Evolutionary conservation across 2,888 invertebrate genomes (phyloP).

Genomic region (Scaptomyza polygonia): DNA sequence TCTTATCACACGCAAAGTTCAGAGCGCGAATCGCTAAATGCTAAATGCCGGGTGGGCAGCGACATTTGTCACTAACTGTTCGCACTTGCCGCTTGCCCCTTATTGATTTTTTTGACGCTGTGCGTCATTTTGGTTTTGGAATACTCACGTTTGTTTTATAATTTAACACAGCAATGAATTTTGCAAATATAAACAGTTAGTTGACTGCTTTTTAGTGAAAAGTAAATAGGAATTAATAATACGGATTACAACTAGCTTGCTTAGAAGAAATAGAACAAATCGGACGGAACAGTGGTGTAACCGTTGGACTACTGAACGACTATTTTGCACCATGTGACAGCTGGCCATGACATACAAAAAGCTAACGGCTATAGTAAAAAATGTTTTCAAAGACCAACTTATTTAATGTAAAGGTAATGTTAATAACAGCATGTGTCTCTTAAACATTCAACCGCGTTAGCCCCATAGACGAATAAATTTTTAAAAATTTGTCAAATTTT

Average conservation of each 20-base stretch:
- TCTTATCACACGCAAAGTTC: slow-evolving; percentile 47
- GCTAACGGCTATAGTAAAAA: slow-evolving; percentile 20
- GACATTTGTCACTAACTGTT: slow-evolving; percentile 24
- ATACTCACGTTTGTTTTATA: slow-evolving; percentile 58
- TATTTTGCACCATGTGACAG: slow-evolving; percentile 43
- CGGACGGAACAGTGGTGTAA: slow-evolving; percentile 43
- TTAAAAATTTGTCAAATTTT: not conserved
- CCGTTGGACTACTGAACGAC: slow-evolving; percentile 40
- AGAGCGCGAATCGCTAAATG: slow-evolving; percentile 14
- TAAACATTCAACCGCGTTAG: slow-evolving; percentile 1
- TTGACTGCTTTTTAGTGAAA: slow-evolving; percentile 58
- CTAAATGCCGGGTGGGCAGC: slow-evolving; percentile 53
- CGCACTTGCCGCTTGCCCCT: slow-evolving; percentile 18
- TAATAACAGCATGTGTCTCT: not conserved
- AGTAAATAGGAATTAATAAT: slow-evolving; percentile 51
- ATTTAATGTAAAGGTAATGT: no score
- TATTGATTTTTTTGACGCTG: slow-evolving; percentile 46
- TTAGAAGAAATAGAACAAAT: slow-evolving; percentile 43
- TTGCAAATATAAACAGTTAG: slow-evolving; percentile 56
- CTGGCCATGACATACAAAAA: slow-evolving; percentile 14
- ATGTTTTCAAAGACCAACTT: no score
- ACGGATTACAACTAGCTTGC: slow-evolving; percentile 53
- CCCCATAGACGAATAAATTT: no score
- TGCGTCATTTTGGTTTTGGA: not conserved
- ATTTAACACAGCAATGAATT: slow-evolving; percentile 69